Percentiles rank a stretch among this genome's conserved stretches.
Conservation (phyloP, 2,797 vertebrate species). For the Myripristis murdjan region DNA sequence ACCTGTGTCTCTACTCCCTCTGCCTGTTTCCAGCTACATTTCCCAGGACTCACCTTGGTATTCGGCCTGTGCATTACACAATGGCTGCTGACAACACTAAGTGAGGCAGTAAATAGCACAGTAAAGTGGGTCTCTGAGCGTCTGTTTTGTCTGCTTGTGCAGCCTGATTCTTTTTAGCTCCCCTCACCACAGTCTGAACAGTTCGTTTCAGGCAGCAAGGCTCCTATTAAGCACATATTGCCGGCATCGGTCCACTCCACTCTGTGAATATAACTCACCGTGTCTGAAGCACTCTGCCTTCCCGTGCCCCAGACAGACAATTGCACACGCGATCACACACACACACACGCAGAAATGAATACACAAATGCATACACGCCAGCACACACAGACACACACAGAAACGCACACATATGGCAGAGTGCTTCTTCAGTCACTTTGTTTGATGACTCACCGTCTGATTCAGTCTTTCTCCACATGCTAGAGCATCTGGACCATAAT, state of each 20-base stretch:
- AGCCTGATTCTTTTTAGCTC: constrained; percentile 16
- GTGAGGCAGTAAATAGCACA: constrained; percentile 51
- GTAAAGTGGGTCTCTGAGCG: constrained; percentile 36
- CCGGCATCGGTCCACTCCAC: constrained; percentile 4
- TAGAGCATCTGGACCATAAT: constrained; percentile 51
- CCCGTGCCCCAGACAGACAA: constrained; percentile 2
- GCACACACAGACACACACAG: background rate
- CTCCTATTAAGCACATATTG: constrained; percentile 29
- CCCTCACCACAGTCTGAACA: constrained; percentile 35
- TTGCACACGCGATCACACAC: background rate
- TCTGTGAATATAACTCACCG: constrained; percentile 15
- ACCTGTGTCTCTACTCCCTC: constrained; percentile 43
- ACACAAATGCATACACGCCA: too few species aligned
- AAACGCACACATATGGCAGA: constrained; percentile 12
- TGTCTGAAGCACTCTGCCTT: background rate
- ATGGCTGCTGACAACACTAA: constrained; percentile 45
- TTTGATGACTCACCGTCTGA: constrained; percentile 61
- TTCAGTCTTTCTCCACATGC: constrained; percentile 49
- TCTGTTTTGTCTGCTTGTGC: constrained; percentile 44
- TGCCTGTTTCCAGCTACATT: constrained; percentile 28
- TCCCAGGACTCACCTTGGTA: constrained; percentile 11
- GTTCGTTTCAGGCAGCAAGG: constrained; percentile 19
- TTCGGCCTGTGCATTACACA: constrained; percentile 3
- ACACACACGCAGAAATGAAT: background rate
- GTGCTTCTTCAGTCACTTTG: constrained; percentile 42